A percentile compares a stretch with the other conserved stretches of the same genome.
phyloP scores from a whole-genome alignment of 2,113 vertebrate species.

The Arvicanthis niloticus region DNA sequence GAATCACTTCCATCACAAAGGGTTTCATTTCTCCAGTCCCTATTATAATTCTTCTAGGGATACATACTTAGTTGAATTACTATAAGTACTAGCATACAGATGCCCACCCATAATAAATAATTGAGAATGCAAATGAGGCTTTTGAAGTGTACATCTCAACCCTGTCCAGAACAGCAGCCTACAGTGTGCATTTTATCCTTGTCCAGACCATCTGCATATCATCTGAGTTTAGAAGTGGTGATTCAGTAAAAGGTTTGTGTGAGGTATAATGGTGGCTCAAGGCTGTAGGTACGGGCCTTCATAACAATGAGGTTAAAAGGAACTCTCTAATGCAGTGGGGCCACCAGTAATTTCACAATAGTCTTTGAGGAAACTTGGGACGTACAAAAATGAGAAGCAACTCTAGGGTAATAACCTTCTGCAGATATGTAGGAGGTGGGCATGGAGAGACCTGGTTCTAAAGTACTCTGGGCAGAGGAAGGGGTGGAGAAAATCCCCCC shows the following conservation, averaged over 20 bases:
- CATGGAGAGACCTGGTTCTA: neutral
- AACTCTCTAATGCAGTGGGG: neutral
- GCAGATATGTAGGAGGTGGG: neutral
- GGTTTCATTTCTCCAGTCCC: neutral
- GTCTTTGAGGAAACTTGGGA: neutral
- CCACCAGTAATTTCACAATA: neutral
- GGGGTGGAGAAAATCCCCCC: rapidly evolving
- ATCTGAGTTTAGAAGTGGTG: neutral
- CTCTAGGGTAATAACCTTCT: neutral
- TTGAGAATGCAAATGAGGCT: neutral
- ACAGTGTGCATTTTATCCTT: neutral
- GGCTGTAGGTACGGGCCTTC: neutral
- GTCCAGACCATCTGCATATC: no score
- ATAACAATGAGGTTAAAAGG: neutral
- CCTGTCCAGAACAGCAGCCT: neutral
- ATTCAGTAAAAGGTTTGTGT: neutral
- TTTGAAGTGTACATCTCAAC: neutral
- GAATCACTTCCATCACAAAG: neutral
- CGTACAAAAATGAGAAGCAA: neutral
- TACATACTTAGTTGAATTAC: neutral
- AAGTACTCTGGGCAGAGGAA: neutral
- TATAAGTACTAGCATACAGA: neutral
- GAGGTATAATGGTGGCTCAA: neutral
- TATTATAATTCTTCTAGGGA: no score
- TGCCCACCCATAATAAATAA: neutral